These are phyloP conservation scores for Plagiodera versicolora DNA, from an alignment of 2,888 invertebrate genomes.

Conservation along the genomic window DNA sequence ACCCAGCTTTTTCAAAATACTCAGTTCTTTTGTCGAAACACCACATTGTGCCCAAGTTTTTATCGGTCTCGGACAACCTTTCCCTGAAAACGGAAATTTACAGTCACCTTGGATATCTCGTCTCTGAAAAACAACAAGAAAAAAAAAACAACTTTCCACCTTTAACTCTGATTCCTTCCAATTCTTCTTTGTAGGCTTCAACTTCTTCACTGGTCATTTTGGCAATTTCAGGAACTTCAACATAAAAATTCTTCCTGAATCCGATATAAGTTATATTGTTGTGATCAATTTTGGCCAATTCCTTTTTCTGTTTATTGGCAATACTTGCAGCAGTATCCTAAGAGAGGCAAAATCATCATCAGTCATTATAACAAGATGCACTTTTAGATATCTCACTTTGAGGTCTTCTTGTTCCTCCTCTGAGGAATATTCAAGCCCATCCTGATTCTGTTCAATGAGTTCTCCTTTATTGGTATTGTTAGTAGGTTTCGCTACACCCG, in stretches of 20 bases:
- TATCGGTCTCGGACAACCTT: constrained; percentile 94
- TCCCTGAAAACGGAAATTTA: constrained; percentile 52
- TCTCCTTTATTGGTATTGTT: constrained; percentile 87
- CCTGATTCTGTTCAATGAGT: constrained; percentile 98
- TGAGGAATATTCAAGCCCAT: constrained; percentile 95
- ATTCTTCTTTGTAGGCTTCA: constrained; percentile 79
- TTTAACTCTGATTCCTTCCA: constrained; percentile 94
- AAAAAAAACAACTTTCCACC: constrained; percentile 60
- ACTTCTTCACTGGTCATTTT: constrained; percentile 88
- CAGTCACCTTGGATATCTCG: no score
- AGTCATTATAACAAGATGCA: no score
- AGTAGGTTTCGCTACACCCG: constrained; percentile 74
- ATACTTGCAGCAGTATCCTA: constrained; percentile 80
- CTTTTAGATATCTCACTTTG: constrained; percentile 53
- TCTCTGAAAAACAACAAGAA: no score
- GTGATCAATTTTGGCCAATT: constrained; percentile 91
- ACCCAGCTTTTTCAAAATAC: constrained; percentile 82
- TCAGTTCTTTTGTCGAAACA: constrained; percentile 92
- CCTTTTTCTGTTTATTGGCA: constrained; percentile 89
- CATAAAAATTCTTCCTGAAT: constrained; percentile 89
- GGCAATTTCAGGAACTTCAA: constrained; percentile 94
- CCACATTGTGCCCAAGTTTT: constrained; percentile 99
- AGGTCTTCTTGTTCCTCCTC: constrained; percentile 96
- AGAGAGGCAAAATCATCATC: not conserved
- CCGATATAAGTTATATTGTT: constrained; percentile 81